phyloP scores from a whole-genome alignment of 2,797 vertebrate genomes.

The Mallotus villosus region DNA sequence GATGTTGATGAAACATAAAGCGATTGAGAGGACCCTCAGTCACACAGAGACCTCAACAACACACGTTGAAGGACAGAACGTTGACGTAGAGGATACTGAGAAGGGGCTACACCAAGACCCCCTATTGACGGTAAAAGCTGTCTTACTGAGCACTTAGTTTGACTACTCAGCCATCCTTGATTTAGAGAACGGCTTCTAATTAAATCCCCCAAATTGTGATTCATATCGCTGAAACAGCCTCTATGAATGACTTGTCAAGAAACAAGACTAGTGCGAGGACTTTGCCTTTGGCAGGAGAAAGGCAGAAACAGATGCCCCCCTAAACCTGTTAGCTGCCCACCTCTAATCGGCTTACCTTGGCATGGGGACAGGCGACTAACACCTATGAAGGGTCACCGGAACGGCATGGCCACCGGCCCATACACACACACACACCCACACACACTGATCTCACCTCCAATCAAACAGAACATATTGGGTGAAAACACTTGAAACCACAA shows the following conservation, averaged over 20 bases:
- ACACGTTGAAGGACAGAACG: constrained; percentile 5
- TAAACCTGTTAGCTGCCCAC: constrained; percentile 76
- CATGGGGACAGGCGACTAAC: constrained; percentile 70
- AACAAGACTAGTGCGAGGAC: constrained; percentile 46
- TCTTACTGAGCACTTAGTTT: neutral
- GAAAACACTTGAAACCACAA: constrained; percentile 58
- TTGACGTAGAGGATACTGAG: neutral
- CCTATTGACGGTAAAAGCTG: constrained; percentile 18
- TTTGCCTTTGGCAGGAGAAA: constrained; percentile 60
- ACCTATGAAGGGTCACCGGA: constrained; percentile 65
- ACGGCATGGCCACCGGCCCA: constrained; percentile 55
- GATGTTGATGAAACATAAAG: constrained; percentile 59
- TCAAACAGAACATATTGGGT: constrained; percentile 64
- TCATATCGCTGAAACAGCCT: constrained; percentile 60
- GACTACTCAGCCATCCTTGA: constrained; percentile 19
- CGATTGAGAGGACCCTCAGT: constrained; percentile 41
- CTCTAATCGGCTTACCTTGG: constrained; percentile 82
- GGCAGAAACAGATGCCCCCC: constrained; percentile 74
- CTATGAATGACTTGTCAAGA: constrained; percentile 53
- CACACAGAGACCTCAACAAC: constrained; percentile 42
- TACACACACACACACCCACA: constrained; percentile 20
- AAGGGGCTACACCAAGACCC: constrained; percentile 28
- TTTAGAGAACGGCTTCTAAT: constrained; percentile 16
- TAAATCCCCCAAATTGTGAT: constrained; percentile 49
- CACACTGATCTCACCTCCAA: constrained; percentile 30